A percentile compares a stretch with the other conserved stretches of the same genome.
These are phyloP conservation scores for Escarpia spicata DNA, from an alignment of 2,888 invertebrate species.

Conservation along the genomic window DNA sequence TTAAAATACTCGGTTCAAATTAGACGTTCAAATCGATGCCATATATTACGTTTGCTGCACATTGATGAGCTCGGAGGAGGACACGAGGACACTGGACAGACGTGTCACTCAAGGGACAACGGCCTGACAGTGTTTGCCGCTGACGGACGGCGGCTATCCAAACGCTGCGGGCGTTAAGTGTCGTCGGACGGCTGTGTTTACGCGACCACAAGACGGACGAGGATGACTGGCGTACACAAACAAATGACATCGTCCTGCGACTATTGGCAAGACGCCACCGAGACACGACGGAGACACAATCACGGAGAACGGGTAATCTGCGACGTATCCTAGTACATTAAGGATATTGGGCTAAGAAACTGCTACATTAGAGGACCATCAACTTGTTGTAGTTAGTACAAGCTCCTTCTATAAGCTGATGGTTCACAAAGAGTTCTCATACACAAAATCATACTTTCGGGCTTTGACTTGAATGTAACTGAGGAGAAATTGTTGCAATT, in stretches of 20 bases:
- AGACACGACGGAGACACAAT: background rate
- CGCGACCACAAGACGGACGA: conserved; percentile 8
- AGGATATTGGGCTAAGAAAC: too few species aligned
- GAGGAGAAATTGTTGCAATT: too few species aligned
- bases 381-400: too few species aligned
- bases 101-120: background rate
- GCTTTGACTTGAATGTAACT: too few species aligned
- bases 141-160: background rate
- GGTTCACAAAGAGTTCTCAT: too few species aligned
- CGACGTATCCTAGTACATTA: background rate
- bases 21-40: too few species aligned
- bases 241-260: background rate
- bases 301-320: background rate
- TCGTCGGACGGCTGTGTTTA: background rate
- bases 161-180: conserved; percentile 3
- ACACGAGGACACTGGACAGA: background rate
- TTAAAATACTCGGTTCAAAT: too few species aligned
- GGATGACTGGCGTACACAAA: background rate
- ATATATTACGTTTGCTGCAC: background rate
- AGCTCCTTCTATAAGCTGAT: too few species aligned
- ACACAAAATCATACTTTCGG: too few species aligned
- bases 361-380: too few species aligned
- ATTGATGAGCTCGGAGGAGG: background rate
- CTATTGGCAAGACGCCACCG: background rate
- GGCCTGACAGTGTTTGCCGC: background rate